Base-by-base conservation (phyloP, 64 coral and sea anemone genomes). In the Montipora efflorescens region DNA sequence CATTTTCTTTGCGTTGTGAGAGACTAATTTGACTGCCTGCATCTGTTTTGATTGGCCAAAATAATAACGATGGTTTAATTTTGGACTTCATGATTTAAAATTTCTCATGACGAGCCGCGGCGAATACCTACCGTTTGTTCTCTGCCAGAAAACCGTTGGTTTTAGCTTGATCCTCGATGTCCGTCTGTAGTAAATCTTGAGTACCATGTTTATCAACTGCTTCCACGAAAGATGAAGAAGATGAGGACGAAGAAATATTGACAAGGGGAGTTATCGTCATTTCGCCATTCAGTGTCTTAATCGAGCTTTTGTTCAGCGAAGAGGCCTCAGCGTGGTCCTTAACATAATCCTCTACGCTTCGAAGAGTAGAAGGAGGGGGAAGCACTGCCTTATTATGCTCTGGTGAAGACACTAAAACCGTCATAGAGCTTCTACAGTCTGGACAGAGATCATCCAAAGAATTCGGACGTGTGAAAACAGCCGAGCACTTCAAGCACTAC, bases 401-500 rank as follows among this genome's bases (percentile, higher is more conserved):
- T 19, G 73, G 80, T 0, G 93, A 94, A 9, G 88, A 70, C 10
- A 83, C 83, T 22, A 81, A 78, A 16, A 90, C 64, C 19, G 81
- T 83, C 47, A 85, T 85, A 11, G 77, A 79, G 70, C 93, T 97
- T 44, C 84, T 80, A 22, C 96, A 97, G 28, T 97, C 93, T 5
- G 96, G 96, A 59, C 96, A 97, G 2, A 74, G 76, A 47, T 81
- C 80, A 12, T 79, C 87, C 28, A 51, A 69, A 59, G 77, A 89
- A 1, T 48, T 77, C 46, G 66, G 82, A 28, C 91, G 69, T 4
- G 48, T 83, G 20, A 97, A 97, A 18, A 81, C 69, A 5, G 96
- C 89, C 6, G 89, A 89, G 62, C 96, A 97, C 79, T 95, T 97
- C 23, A 97, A 46, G 73, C 96, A 97, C 96, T 97, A 9, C 20